Conservation (phyloP, 1,140 invertebrate genomes). For the Musca vetustissima region DNA sequence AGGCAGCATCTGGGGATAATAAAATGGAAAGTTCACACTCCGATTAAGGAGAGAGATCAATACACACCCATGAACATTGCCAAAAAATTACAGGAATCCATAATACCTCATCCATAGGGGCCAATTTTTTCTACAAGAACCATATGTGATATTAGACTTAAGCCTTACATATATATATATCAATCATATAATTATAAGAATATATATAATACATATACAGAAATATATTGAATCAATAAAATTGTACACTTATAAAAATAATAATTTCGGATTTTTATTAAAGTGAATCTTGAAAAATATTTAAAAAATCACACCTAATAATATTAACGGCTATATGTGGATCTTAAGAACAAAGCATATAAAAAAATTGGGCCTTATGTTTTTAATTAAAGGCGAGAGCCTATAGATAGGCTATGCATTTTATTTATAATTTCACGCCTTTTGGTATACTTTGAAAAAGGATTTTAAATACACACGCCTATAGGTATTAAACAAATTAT, state of each 20-base stretch:
- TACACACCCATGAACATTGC: background rate
- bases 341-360: too few relatives aligned
- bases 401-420: too few relatives aligned
- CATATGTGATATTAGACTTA: constrained; percentile 40
- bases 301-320: too few relatives aligned
- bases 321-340: too few relatives aligned
- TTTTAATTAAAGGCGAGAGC: too few relatives aligned
- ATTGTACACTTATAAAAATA: constrained; percentile 7
- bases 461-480: too few relatives aligned
- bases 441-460: too few relatives aligned
- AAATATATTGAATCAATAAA: constrained; percentile 6
- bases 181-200: background rate
- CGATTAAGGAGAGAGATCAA: background rate
- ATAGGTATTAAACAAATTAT: too few relatives aligned
- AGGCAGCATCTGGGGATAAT: background rate
- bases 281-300: too few relatives aligned
- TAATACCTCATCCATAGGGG: background rate
- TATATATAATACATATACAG: background rate
- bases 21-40: background rate
- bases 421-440: too few relatives aligned
- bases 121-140: background rate
- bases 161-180: constrained; percentile 10
- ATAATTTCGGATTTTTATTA: background rate
- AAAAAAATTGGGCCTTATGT: too few relatives aligned
- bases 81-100: background rate